Evolutionary conservation across 2,797 vertebrate genomes (phyloP), one percentile per base, ranked within the genome.

Genomic region (Rhadinocentrus ornatus): DNA sequence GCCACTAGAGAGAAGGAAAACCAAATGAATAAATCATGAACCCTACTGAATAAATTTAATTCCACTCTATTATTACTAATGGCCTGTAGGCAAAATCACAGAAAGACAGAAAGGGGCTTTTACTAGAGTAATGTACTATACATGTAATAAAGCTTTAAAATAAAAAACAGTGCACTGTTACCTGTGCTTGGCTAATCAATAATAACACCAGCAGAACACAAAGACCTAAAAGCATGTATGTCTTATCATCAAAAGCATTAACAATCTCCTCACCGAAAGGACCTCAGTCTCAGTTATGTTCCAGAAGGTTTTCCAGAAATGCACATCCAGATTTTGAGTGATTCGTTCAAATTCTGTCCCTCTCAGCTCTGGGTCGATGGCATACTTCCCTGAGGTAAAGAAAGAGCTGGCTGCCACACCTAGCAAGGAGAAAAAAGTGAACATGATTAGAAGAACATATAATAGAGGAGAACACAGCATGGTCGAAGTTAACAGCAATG

Each of bases 221-320:
- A 59, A 78, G 44, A 18, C 39, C n/a, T n/a, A 2, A 18, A 32
- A 37, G 20, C 0, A 1, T 3, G 1, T 44, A 10, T 46, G 24
- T 55, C 3, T 27, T 29, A 24, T 7, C 44, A 44, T 46, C 70
- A 27, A 6, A 31, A 8, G 9, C 16, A 66, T 63, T 11, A 39
- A 55, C 11, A 62, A 12, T 69, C 52, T 26, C 78, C 96, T 95
- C 82, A 97, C 96, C 27, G 96, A 96, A 10, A 97, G 88, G 84
- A 97, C 81, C 78, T 97, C 96, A 0, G 93, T 97, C 92, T 97
- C 96, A 0, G 96, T 97, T 71, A 98, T 93, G 77, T 97, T 97
- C 96, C 97, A 98, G 91, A 97, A 98, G 3, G 90, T 82, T 81
- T 97, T 98, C 97, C 97, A 98, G 87, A 98, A 98, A 76, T 96